Base-by-base conservation (phyloP, 2,888 invertebrate species). In the Drosophila prolongata region DNA sequence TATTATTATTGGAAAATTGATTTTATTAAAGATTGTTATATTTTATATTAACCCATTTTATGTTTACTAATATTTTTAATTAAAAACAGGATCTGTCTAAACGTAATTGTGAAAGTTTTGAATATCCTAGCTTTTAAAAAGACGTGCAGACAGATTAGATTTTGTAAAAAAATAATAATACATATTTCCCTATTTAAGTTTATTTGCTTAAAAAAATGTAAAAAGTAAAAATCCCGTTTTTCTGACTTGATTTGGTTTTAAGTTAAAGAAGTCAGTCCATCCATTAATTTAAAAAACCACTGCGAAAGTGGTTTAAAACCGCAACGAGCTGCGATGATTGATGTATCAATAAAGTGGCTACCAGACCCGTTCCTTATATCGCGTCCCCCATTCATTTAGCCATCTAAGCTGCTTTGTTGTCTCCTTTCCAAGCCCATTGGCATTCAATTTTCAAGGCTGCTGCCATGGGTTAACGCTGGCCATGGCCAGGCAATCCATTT, bases 401-500 rank as follows among this genome's bases (percentile, higher is more conserved):
- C 65, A 42, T 65, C 66, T 65, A 66, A 66, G 54, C 65, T 16
- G 42, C 35, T 35, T 54, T 47, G 46, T n/a, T 27, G 34, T 11
- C 46, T 24, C 65, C 46, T 35, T 13, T 14, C 14, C 30, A 13
- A 27, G 34, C 38, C 46, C 65, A 42, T 42, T 42, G 62, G 27
- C 62, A 60, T 64, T 60, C 62, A 64, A 50, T 61, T 71, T 69
- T 69, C 52, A 56, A 74, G 52, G 71, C 50, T 64, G 40, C 66
- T 56, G 66, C 38, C 65, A 74, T 74, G 74, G 71, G 71, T 74
- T 71, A 71, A 71, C 40, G 46, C 43, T 66, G 56, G 66, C 43
- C 72, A 61, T 42, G 24, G 49, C 42, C 60, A 69, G 56, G 76
- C 61, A 75, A 76, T 74, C 76, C 60, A 75, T 68, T 69, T 60